Evolutionary conservation across 2,888 invertebrate species (phyloP), one percentile per base, ranked within the genome.

Genomic region (Eulithis prunata): DNA sequence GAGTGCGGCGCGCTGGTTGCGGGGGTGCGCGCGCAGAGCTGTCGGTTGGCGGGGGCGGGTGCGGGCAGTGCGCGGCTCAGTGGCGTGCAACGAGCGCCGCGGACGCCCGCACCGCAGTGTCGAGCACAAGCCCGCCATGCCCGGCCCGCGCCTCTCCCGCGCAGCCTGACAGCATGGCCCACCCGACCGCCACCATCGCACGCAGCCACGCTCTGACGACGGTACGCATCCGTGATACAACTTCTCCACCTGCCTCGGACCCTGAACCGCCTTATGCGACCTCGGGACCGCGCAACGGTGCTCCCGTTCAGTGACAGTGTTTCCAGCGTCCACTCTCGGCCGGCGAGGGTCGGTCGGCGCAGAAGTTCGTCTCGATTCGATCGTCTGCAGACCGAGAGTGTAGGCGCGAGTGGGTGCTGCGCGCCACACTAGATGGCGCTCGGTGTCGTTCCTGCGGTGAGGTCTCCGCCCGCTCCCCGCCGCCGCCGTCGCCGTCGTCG

Each of bases 121-220:
- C 91, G 91, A 91, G 90, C 91, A 88, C 88, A 79, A 90, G 85
- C 89, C 90, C 91, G 92, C 90, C 92, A 92, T 92, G 92, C 92
- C 90, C 90, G 92, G 91, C 91, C 89, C 90, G 92, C 92, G 92
- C 90, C 88, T 90, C 85, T 87, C 84, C 85, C 91, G 91, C 91
- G 92, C 90, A 89, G 91, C 91, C 91, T 91, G 92, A 93, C 92
- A 93, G 92, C 92, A 92, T 93, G 92, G 92, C 91, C 91, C 77
- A 80, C 83, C 89, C 90, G 88, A 90, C 89, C 91, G 92, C 92
- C 90, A 91, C 91, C 91, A 90, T 87, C 91, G 89, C 92, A 89
- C 92, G 91, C 91, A 92, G 91, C 92, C 91, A 91, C 91, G 92
- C 92, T 91, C 92, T 91, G 91, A 92, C 92, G 89, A 93, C 92